Base-by-base conservation (phyloP, 2,888 invertebrate genomes). In the Scaptodrosophila latifasciaeformis region DNA sequence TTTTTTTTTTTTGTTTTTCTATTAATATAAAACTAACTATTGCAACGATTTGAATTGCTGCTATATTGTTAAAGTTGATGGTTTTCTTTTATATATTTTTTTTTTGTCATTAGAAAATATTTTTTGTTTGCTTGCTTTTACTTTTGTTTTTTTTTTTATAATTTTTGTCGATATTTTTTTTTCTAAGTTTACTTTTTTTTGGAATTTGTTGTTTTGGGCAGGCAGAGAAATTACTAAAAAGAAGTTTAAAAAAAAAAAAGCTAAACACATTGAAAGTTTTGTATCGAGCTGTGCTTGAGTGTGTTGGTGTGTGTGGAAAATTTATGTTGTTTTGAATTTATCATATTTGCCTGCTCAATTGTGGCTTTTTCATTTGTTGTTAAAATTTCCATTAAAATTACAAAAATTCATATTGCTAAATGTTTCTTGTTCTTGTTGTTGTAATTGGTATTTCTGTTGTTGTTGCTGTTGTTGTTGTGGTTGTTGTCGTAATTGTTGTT, bases 321-420 rank as follows among this genome's bases (percentile, higher is more conserved):
- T 44, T 43, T 43, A 9, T n/a, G 13, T 35, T 50, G 49, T 3
- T 40, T 49, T 43, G 17, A 24, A 30, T 50, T 66, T 74, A 63
- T 72, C 65, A 62, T 68, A 62, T 69, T 61, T 61, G 62, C 46
- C 51, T 62, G 52, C 60, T 47, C 59, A n/a, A 44, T 59, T 43
- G 51, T 40, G 43, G 60, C 34, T 27, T 27, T 43, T 46, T 51
- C 50, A 42, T 49, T 54, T 55, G 63, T 51, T 53, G 54, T 62
- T 44, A 82, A 83, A 82, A 82, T 81, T 84, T 76, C 80, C 80
- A 79, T 82, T 84, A 70, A 75, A 82, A 81, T 79, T 81, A 64
- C 67, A 76, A 72, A 66, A 68, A 59, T 67, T 65, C 24, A 65
- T 64, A 71, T 77, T 71, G 65, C 54, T 74, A 67, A 62, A 71